Evolutionary conservation across 2,113 vertebrate genomes (phyloP).

Genomic region (Sylvietta virens): DNA sequence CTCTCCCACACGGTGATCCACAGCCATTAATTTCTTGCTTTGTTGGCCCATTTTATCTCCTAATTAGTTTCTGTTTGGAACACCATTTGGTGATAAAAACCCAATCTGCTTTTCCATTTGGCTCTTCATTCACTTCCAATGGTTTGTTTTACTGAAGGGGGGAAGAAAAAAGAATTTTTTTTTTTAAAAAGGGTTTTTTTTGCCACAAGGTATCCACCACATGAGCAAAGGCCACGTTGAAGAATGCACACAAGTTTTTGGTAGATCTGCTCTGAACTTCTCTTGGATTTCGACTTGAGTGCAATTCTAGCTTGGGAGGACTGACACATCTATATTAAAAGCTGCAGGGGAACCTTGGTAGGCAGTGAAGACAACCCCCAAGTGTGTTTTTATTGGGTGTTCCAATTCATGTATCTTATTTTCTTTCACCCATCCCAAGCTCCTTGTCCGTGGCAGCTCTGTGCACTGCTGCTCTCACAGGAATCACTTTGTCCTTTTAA

Average conservation of each 20-base stretch:
- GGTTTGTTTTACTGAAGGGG: neutral
- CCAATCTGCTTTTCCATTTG: conserved; percentile 57
- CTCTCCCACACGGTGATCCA: neutral
- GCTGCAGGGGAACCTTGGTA: neutral
- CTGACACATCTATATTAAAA: neutral
- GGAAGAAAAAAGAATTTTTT: neutral
- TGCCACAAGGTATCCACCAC: neutral
- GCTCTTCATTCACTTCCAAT: neutral
- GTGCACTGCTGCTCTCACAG: neutral
- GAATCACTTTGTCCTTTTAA: neutral
- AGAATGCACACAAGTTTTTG: neutral
- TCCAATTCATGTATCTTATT: neutral
- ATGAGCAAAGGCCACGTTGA: rapidly evolving
- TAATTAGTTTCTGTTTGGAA: conserved; percentile 37
- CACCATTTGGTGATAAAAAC: conserved; percentile 28
- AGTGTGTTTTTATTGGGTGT: neutral
- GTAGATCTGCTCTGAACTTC: neutral
- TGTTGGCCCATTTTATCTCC: conserved; percentile 35
- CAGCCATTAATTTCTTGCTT: conserved; percentile 16
- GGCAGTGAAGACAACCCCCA: neutral
- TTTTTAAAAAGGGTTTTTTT: neutral
- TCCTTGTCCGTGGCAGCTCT: neutral
- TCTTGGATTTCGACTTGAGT: neutral
- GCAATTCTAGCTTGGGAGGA: neutral
- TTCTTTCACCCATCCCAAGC: neutral